Base-by-base conservation (phyloP, 1,140 invertebrate genomes). In the Drosophila kurseongensis region DNA sequence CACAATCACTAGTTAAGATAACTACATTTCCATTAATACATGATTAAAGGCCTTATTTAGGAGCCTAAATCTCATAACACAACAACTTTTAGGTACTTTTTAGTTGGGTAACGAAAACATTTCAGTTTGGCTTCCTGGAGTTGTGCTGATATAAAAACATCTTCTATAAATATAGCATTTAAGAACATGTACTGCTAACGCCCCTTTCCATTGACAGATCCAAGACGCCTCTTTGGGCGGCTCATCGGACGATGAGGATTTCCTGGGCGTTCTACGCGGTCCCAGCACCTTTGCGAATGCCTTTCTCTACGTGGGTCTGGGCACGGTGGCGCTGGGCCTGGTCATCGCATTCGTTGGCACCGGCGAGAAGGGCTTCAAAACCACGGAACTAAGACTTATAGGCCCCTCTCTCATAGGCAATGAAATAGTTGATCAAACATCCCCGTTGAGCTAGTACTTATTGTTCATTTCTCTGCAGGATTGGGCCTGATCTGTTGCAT, bases 291-390 rank as follows among this genome's bases (percentile, higher is more conserved):
- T 95, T 38, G 95, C 95, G 58, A 96, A 96, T 84, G 95, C 95
- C 27, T 94, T 97, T 52, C 94, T 97, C 7, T 97, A 97, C 92
- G 96, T 97, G 12, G 97, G 97, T n/a, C 94, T 97, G 38, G 96
- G 96, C 44, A 96, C 96, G 9, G 95, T 96, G 29, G 96, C 96
- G 5, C 94, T 97, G 45, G 97, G 97, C 14, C 94, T 97, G 58
- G 95, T 97, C 68, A 97, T 97, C 66, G 97, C 96, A 75, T 97
- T 97, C 93, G 96, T 97, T 27, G 97, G 97, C 72, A 97, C 96
- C 52, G 97, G 97, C 69, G 97, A 97, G 92, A 97, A 97, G 93
- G 96, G 96, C 78, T 97, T 97, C 94, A 96, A 97, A 92, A 97
- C 96, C 51, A 94, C 96, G 42, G 96, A 97, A 91, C 93, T 97